Evolutionary conservation across 2,888 invertebrate species (phyloP), one percentile per base, ranked within the genome.

Genomic region (Plusia festucae): DNA sequence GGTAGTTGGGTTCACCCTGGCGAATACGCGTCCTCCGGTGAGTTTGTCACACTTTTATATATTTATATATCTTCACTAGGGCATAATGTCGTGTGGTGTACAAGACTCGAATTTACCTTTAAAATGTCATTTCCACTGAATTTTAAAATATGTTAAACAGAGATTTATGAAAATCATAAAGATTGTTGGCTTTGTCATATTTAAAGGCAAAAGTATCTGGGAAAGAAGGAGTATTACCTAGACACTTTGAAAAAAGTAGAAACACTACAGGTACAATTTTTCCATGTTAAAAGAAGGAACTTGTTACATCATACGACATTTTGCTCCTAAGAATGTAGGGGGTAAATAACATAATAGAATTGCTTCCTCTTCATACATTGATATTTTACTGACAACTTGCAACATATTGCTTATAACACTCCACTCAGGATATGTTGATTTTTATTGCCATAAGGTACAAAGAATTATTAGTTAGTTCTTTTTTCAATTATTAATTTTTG

Each of bases 11-110:
- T 99, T 76, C 99, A 99, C 95, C 99, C 99, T 79, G 99, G 99
- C 87, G 99, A 99, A 95, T 99, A 99, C 94, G 99, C 99, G 72
- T 99, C 99, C 78, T 99, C 99, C 95, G 99, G 99, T 99, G 97
- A 92, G 95, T 80, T 40, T 16, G 61, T 64, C 22, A 22, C 51
- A n/a, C 11, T 1, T 49, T 11, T 49, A 11, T 51, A 24, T 53
- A 11, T 16, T 3, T 32, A 20, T 56, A 22, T 9, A 9, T 32
- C 24, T 13, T 54, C 57, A 65, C 60, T 32, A 46, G 64, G 57
- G 65, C 65, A 67, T 54, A 70, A 61, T 70, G 57, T 69, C 24
- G 18, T n/a, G 24, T 18, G 34, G 4, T 8, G 30, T 9, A 27
- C 27, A 27, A 5, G 7, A 7, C 8, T 7, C 27, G 7, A 7